phyloP scores from a whole-genome alignment of 2,888 invertebrate genomes.

The Aromia moschata region DNA sequence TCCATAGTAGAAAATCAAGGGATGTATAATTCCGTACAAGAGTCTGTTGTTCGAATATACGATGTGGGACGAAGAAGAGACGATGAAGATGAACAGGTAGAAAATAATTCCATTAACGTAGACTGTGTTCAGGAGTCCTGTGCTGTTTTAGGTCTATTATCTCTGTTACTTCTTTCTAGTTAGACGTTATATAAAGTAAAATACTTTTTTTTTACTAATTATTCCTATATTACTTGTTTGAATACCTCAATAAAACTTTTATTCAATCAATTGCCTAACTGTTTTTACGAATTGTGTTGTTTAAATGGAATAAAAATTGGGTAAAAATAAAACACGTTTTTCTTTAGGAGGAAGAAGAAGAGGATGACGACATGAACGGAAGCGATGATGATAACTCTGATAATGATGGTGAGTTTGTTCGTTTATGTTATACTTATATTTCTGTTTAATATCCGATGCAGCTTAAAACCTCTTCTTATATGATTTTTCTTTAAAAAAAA shows the following conservation, averaged over 20 bases:
- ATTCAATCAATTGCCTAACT: no score
- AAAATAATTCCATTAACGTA: conserved; percentile 49
- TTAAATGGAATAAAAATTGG: no score
- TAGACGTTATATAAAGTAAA: not conserved
- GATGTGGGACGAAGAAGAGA: conserved; percentile 89
- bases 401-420: conserved; percentile 55
- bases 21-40: conserved; percentile 83
- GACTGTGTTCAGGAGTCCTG: conserved; percentile 3
- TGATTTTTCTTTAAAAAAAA: no score
- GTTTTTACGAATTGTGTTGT: no score
- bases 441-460: no score
- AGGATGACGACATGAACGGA: conserved; percentile 71
- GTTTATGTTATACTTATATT: not conserved
- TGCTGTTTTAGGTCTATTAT: conserved; percentile 14
- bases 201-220: no score
- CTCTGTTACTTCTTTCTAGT: conserved; percentile 19
- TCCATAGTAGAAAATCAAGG: conserved; percentile 92
- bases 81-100: conserved; percentile 86
- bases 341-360: conserved; percentile 69
- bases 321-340: no score
- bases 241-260: no score
- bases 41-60: conserved; percentile 90
- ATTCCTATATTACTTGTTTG: no score
- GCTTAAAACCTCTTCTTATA: no score
- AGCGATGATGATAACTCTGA: conserved; percentile 71